Percentiles rank a stretch among this genome's conserved stretches.
Conservation (phyloP, 2,113 vertebrate genomes). For the Calyptommatus sinebrachiatus region DNA sequence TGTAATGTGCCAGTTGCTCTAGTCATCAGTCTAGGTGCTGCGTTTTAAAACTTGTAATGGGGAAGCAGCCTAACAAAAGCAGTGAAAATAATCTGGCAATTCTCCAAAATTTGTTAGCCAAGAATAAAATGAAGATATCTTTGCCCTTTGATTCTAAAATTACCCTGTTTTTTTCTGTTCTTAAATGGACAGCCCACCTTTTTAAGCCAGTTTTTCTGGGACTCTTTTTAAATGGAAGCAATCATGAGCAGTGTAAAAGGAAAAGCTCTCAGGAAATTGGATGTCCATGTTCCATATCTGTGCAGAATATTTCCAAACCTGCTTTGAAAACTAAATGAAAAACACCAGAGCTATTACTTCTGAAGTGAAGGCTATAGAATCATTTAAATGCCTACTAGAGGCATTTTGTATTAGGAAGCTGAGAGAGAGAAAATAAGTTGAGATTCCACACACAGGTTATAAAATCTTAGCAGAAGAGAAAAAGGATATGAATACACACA, state of each 20-base stretch:
- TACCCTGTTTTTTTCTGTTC: neutral
- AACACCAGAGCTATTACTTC: constrained; percentile 9
- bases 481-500: constrained; percentile 13
- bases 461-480: constrained; percentile 34
- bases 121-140: neutral
- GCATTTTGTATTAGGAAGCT: constrained; percentile 26
- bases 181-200: neutral
- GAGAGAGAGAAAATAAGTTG: constrained; percentile 27
- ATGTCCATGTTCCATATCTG: constrained; percentile 18
- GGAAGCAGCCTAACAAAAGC: neutral
- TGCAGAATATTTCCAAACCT: constrained; percentile 40
- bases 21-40: too few species aligned
- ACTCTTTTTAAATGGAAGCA: constrained; percentile 22
- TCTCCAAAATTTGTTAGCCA: neutral
- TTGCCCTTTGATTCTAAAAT: neutral
- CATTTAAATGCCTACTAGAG: constrained; percentile 30
- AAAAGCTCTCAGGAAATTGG: constrained; percentile 36
- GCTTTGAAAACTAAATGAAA: constrained; percentile 46
- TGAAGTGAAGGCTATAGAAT: constrained; percentile 15
- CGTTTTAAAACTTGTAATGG: too few species aligned
- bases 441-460: neutral
- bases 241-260: constrained; percentile 17
- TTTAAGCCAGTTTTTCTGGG: neutral
- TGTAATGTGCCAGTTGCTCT: too few species aligned
- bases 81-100: neutral